Evolutionary conservation across 2,888 invertebrate genomes (phyloP).

Genomic region (Philereme transversata): DNA sequence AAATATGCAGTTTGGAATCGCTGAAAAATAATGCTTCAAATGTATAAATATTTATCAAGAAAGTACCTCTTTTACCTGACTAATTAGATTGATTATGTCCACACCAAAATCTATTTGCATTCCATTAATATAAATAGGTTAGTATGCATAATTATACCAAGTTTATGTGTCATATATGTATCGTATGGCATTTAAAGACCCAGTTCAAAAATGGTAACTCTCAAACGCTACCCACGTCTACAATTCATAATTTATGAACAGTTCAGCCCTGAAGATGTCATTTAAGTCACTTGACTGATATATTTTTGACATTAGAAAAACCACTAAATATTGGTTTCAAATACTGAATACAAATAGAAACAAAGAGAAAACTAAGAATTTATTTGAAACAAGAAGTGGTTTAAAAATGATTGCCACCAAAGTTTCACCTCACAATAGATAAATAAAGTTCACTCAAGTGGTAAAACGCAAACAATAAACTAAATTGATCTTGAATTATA

Average conservation of each 20-base stretch:
- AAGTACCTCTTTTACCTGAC: conserved; percentile 6
- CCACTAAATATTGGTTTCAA: neutral
- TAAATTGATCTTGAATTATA: too few relatives aligned
- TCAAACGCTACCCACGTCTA: conserved; percentile 34
- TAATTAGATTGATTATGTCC: conserved; percentile 20
- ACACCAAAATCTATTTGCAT: conserved; percentile 26
- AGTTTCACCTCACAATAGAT: too few relatives aligned
- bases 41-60: too few relatives aligned
- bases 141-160: conserved; percentile 15
- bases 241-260: conserved; percentile 29
- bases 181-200: conserved; percentile 31
- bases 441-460: too few relatives aligned
- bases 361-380: neutral
- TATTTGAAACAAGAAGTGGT: too few relatives aligned
- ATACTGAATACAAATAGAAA: neutral
- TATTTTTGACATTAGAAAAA: neutral
- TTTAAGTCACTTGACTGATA: conserved; percentile 14
- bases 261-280: conserved; percentile 27
- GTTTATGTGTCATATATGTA: conserved; percentile 27
- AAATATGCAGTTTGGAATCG: too few relatives aligned
- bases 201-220: conserved; percentile 32
- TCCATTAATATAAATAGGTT: conserved; percentile 24
- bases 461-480: too few relatives aligned
- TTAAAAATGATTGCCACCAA: too few relatives aligned
- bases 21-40: too few relatives aligned